Percentiles rank a stretch among this genome's conserved stretches.
Conservation (phyloP, 2,888 invertebrate species). For the Heteromyza rotundicornis region DNA sequence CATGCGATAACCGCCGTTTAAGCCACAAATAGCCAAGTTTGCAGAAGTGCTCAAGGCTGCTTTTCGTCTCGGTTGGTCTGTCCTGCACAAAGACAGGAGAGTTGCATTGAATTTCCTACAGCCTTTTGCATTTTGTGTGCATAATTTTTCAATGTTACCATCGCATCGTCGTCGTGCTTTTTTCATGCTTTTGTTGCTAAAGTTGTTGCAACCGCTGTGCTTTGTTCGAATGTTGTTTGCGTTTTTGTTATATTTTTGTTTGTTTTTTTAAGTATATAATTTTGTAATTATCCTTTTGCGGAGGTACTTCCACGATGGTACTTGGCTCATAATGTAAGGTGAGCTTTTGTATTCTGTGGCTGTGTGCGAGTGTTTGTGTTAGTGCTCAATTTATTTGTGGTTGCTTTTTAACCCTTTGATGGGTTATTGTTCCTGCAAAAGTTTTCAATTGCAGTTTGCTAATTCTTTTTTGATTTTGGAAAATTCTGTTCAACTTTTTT, state of each 20-base stretch:
- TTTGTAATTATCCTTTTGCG: constrained; percentile 37
- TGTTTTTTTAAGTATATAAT: constrained; percentile 36
- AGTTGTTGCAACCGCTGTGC: constrained; percentile 13
- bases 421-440: constrained; percentile 6
- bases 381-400: constrained; percentile 38
- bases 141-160: neutral
- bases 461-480: neutral
- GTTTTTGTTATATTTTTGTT: constrained; percentile 7
- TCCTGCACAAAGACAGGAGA: neutral
- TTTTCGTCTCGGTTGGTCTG: neutral
- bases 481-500: neutral
- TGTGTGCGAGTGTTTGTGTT: constrained; percentile 3
- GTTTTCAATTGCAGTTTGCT: neutral
- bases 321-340: neutral
- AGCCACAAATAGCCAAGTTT: constrained; percentile 15
- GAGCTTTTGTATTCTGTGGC: neutral
- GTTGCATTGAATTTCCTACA: neutral
- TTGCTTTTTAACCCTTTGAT: constrained; percentile 31
- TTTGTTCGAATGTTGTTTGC: constrained; percentile 17
- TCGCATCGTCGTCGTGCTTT: neutral
- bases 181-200: constrained; percentile 5
- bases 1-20: constrained; percentile 13
- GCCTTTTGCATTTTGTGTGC: neutral
- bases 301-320: constrained; percentile 9
- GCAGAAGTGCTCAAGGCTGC: constrained; percentile 9